Base-by-base conservation (phyloP, 1,140 invertebrate genomes). In the Portunus trituberculatus region DNA sequence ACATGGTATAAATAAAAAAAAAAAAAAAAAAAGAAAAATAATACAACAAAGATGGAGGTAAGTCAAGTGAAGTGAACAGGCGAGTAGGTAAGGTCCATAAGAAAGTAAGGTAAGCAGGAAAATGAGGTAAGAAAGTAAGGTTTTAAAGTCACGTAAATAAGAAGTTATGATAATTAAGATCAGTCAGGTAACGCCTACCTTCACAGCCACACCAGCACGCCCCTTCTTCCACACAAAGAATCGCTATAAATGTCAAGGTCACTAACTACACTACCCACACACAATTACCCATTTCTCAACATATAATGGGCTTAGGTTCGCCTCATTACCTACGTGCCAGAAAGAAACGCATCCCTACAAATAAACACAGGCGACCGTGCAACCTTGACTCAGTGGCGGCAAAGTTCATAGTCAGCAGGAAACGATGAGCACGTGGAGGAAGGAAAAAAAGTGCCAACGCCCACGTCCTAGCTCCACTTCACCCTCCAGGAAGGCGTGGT, bases 361-460 rank as follows among this genome's bases (percentile, higher is more conserved):
- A 76, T 25, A 76, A 76, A 76, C 20, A 25, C 67, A n/a, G 67
- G 20, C 67, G 20, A 25, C 6, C 20, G 6, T 76, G 12, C 67
- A 76, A n/a, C 67, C 67, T 76, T 76, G 67, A 76, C 67, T 76
- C 20, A 76, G 12, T n/a, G 67, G 20, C 12, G 6, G 67, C 25
- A 76, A 76, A 76, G 67, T 76, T 76, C 67, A 76, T 76, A 76
- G 67, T n/a, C 16, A 76, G 20, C 67, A 76, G 67, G 67, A 76
- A 76, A 76, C 6, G 67, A 76, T 76, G 67, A 76, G 67, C 67
- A 20, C 20, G n/a, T 8, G 20, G n/a, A 76, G n/a, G 20, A 8
- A 76, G 20, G 20, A 25, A 76, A 76, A n/a, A n/a, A 25, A n/a
- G 59, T 59, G 20, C 7, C 67, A 76, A 0, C 67, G 67, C 67